Conservation (phyloP, 2,113 vertebrate genomes). For the Catagonus wagneri region DNA sequence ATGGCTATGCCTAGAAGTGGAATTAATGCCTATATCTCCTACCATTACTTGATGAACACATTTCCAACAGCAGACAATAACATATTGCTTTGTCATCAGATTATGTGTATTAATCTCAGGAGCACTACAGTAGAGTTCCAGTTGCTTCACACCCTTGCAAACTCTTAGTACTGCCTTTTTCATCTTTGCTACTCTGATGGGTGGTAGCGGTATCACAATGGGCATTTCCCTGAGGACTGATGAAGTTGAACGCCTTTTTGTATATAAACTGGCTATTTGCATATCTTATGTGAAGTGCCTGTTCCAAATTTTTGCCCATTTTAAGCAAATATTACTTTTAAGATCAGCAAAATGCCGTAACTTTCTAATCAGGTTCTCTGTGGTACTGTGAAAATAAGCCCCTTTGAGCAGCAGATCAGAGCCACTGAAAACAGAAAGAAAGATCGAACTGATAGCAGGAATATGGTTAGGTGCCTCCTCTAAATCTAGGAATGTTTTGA, state of each 20-base stretch:
- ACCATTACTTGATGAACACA: constrained; percentile 1
- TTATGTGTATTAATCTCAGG: no score
- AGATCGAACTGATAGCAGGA: background rate
- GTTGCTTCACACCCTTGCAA: background rate
- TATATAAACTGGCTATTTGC: background rate
- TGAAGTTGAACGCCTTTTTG: constrained; percentile 18
- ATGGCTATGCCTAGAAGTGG: background rate
- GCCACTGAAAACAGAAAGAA: background rate
- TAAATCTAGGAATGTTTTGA: constrained; percentile 40
- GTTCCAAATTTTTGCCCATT: constrained; percentile 15
- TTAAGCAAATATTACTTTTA: constrained; percentile 33
- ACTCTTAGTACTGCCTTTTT: background rate
- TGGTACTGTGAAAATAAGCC: constrained; percentile 32
- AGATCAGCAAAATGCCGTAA: constrained; percentile 44
- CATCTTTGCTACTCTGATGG: background rate
- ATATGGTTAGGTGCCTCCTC: background rate
- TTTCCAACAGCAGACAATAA: no score
- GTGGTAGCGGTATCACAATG: background rate
- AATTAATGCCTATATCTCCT: constrained; percentile 55
- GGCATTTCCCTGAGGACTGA: background rate
- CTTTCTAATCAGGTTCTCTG: constrained; percentile 28
- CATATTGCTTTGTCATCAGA: no score
- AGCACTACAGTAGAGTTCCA: background rate
- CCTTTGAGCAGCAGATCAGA: background rate
- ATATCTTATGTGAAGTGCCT: constrained; percentile 8